These are phyloP conservation scores for Nasonia giraulti DNA, from an alignment of 1,140 invertebrate genomes.

Conservation along the genomic window DNA sequence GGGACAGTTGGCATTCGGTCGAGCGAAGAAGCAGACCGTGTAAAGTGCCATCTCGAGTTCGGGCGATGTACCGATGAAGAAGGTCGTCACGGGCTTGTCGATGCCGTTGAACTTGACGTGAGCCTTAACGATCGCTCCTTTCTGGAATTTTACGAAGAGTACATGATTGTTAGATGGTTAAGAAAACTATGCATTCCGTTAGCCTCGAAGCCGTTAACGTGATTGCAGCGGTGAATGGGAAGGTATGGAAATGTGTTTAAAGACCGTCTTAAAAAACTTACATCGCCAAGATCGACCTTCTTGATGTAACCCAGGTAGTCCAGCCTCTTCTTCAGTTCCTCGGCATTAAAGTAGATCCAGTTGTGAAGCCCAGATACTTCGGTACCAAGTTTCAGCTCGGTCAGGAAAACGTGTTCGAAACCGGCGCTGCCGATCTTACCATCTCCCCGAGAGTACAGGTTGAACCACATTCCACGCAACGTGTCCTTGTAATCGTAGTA, in stretches of 20 bases:
- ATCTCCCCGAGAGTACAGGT: slow-evolving; percentile 84
- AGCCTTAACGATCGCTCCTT: slow-evolving; percentile 85
- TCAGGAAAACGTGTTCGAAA: slow-evolving; percentile 91
- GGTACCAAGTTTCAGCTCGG: slow-evolving; percentile 83
- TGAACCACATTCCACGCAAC: slow-evolving; percentile 87
- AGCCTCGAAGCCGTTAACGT: not conserved
- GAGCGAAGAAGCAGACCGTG: slow-evolving; percentile 87
- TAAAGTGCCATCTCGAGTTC: slow-evolving; percentile 95
- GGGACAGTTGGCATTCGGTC: slow-evolving; percentile 82
- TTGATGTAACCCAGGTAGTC: slow-evolving; percentile 90
- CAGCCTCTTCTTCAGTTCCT: slow-evolving; percentile 80
- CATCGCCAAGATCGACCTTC: slow-evolving; percentile 81
- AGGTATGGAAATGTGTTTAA: not conserved
- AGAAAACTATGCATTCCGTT: not conserved
- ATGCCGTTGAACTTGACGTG: slow-evolving; percentile 84
- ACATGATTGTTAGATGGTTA: not conserved
- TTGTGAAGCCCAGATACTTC: slow-evolving; percentile 89
- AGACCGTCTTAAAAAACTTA: slow-evolving; percentile 71
- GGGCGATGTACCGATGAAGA: slow-evolving; percentile 94
- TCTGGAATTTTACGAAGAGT: slow-evolving; percentile 75
- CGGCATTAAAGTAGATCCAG: slow-evolving; percentile 88
- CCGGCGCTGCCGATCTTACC: slow-evolving; percentile 86
- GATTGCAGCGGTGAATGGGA: not conserved
- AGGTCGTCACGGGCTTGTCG: slow-evolving; percentile 84
- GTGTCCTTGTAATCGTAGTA: slow-evolving; percentile 80